Evolutionary conservation across 2,113 vertebrate genomes (phyloP), one percentile per base, ranked within the genome.

Genomic region (Oceanodroma tethys): DNA sequence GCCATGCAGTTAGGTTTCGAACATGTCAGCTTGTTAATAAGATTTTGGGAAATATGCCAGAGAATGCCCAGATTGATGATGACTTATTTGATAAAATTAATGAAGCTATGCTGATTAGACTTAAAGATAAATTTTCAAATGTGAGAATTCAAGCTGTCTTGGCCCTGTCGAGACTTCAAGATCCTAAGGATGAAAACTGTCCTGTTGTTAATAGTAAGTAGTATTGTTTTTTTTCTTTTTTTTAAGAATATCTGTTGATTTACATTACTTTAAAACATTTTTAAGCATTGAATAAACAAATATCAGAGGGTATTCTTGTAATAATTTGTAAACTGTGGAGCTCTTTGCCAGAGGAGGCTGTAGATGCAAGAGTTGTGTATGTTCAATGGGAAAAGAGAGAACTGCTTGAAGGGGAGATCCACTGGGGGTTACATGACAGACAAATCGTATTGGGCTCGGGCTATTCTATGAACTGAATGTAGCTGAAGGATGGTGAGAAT

Each of bases 51-150:
- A 99, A 97, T 75, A 98, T 99, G 98, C 98, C 99, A 38, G 99
- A 99, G 97, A 98, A 99, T 75, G 99, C 99, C 34, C 99, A 99
- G 97, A 99, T 99, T 62, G 99, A 99, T 30, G 99, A 99, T 63
- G 99, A 99, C 68, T 98, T 99, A 66, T 99, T 99, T 96, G 99
- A 99, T 94, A 97, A 97, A 88, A 99, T 99, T 94, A 99, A 99
- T 67, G 98, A 98, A 95, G 98, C 99, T 76, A 99, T 99, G 99
- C 96, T 99, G 88, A 93, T 98, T 66, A 98, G 99, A 66, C 96
- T 99, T 95, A 99, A 98, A 45, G 99, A 99, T 97, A 99, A 99
- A 96, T 99, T 99, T 97, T 98, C 99, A 20, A 99, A 99, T 88
- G 99, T 99, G 87, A 98, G 99, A 92, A 99, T 99, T 93, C 99